Evolutionary conservation across 2,113 vertebrate species (phyloP), one percentile per base, ranked within the genome.

Genomic region (Rhombomys opimus): DNA sequence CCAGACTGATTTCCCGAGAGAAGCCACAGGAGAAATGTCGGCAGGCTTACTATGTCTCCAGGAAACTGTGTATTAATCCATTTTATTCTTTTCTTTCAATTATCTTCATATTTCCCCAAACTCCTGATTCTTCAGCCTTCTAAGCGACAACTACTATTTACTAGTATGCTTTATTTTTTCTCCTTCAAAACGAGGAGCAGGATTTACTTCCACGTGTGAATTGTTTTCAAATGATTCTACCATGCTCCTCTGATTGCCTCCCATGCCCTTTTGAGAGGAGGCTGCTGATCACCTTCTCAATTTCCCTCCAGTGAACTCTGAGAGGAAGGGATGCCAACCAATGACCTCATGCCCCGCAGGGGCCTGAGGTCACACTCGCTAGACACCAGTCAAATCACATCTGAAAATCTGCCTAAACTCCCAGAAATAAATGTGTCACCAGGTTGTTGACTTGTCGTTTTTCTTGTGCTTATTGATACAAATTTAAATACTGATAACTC

Each of bases 1-100:
- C 76, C 50, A 82, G 41, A 94, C 23, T 97, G 95, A 97, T 97
- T 95, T 97, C 95, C 97, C 95, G 63, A 94, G 93, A 97, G 95
- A 96, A 95, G 72, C 78, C 67, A 94, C 23, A 86, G 88, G 30
- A 95, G 88, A 97, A 97, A 96, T 82, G 78, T 92, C 93, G 72
- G 92, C 90, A 97, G 93, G 67, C 88, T 97, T 97, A 93, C 89
- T 95, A 97, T 75, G 85, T 92, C 92, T 92, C 90, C 95, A 94
- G 84, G 90, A 97, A 97, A 97, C 85, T 72, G 67, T 52, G 20
- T 91, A 87, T 95, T 92, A 97, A 97, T 91, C 85, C 67, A 91
- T 73, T 68, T 90, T 88, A 70, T 27, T 96, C 81, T 96, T 97
- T 97, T 95, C 97, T 97, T 97, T 95, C 92, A 96, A 95, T 96